Evolutionary conservation across 2,888 invertebrate species (phyloP), one percentile per base, ranked within the genome.

Genomic region (Notodonta ziczac): DNA sequence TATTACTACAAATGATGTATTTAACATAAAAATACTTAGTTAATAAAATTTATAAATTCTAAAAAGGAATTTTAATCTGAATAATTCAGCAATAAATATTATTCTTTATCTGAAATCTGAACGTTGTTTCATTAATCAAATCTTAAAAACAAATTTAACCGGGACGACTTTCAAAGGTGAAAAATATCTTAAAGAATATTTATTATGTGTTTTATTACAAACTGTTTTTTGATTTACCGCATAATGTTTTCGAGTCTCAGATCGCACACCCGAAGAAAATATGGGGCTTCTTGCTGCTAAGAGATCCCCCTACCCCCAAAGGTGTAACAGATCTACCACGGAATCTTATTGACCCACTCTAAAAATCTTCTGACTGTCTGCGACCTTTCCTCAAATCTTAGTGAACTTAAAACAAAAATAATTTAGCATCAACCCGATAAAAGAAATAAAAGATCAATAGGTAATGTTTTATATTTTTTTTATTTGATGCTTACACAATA

Each of bases 41-140:
- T n/a, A 10, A 46, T n/a, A n/a, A 46, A 51, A 56, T 13, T n/a
- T 46, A 48, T 58, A 46, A 42, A 57, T 61, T 72, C 53, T 61
- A 53, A 56, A 59, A 12, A 24, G 13, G 24, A 44, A 55, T 58
- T 61, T 59, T 53, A 14, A 66, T 9, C n/a, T 51, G 6, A 3
- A 46, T 46, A 46, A 46, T 46, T 46, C 10, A 10, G 46, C n/a
- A n/a, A 46, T 46, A n/a, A 46, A 46, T 46, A 46, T 46, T 46
- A 46, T 13, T 42, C 42, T 46, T 46, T 46, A 46, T 46, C 46
- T 46, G 10, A n/a, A 46, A n/a, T 5, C n/a, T 46, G 46, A n/a
- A 46, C 46, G 13, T 46, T 46, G 46, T 46, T 46, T 46, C 46
- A 46, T 46, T 46, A n/a, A 46, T 46, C 46, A 46, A 46, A 46